These are phyloP conservation scores for roundworm (Caenorhabditis elegans) DNA, from an alignment of 1,140 invertebrate species.

Conservation along the genomic window DNA sequence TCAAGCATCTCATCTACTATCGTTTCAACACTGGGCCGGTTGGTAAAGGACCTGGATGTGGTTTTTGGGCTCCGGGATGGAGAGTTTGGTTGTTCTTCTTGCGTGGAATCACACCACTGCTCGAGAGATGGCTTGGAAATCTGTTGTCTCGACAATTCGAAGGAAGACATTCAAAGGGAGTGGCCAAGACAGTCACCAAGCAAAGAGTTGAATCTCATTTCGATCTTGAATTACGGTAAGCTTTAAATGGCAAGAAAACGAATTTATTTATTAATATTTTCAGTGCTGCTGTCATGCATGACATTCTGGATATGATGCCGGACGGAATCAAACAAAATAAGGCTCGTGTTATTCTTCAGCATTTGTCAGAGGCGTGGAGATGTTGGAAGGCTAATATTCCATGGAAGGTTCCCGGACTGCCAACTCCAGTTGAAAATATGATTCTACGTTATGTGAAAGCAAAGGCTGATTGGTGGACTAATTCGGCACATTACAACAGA, in stretches of 20 bases:
- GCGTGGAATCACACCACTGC: constrained; percentile 93
- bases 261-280: constrained; percentile 22
- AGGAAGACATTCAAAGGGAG: constrained; percentile 95
- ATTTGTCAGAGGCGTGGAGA: constrained; percentile 97
- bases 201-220: constrained; percentile 99
- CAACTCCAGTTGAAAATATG: constrained; percentile 99
- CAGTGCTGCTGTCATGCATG: constrained; percentile 81
- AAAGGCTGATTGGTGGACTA: constrained; percentile 99
- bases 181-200: constrained; percentile 99
- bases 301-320: constrained; percentile 99
- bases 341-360: constrained; percentile 95
- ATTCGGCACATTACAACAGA: constrained; percentile 98
- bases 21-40: constrained; percentile 88
- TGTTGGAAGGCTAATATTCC: constrained; percentile 99
- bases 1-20: constrained; percentile 99
- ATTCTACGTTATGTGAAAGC: constrained; percentile 98
- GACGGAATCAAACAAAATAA: constrained; percentile 99
- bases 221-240: constrained; percentile 85
- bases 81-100: constrained; percentile 99
- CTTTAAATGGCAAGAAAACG: constrained; percentile 69
- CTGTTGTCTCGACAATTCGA: constrained; percentile 96
- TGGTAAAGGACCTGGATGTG: constrained; percentile 95
- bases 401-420: constrained; percentile 98
- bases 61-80: constrained; percentile 99
- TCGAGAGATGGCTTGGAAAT: constrained; percentile 97